A percentile compares a stretch with the other conserved stretches of the same genome.
Conservation (phyloP, 2,113 vertebrate species). For the Oreocharis arfaki region DNA sequence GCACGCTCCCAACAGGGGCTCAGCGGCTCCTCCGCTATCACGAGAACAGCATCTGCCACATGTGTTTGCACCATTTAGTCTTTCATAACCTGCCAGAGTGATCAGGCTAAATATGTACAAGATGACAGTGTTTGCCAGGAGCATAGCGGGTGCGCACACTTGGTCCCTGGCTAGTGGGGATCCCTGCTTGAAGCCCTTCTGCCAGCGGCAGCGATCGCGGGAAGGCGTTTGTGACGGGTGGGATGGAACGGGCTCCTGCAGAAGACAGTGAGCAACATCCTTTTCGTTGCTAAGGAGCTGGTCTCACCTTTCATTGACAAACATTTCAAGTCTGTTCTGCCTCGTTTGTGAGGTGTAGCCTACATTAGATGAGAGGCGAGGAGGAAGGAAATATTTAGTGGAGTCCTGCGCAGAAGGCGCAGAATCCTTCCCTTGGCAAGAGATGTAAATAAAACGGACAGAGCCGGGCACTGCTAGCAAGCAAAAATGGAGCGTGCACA, state of each 20-base stretch:
- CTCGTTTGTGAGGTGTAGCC: neutral
- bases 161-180: neutral
- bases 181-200: neutral
- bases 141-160: neutral
- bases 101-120: slow-evolving; percentile 4
- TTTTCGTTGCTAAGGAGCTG: slow-evolving; percentile 22
- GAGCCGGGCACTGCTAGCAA: neutral
- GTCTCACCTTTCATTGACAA: slow-evolving; percentile 7
- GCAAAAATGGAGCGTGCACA: neutral
- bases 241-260: neutral
- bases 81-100: slow-evolving; percentile 26
- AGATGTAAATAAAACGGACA: neutral
- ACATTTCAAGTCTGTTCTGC: slow-evolving; percentile 23
- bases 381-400: neutral
- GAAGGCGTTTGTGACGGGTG: neutral
- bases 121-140: slow-evolving; percentile 2
- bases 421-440: neutral
- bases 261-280: neutral
- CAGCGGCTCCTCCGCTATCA: neutral
- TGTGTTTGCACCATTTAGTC: slow-evolving; percentile 10
- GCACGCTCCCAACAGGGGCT: neutral
- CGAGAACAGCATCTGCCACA: slow-evolving; percentile 20
- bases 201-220: neutral
- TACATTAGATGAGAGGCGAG: neutral
- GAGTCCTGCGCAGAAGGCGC: neutral